Evolutionary conservation across 2,888 invertebrate species (phyloP).

Genomic region (Eutolmus rufibarbis): DNA sequence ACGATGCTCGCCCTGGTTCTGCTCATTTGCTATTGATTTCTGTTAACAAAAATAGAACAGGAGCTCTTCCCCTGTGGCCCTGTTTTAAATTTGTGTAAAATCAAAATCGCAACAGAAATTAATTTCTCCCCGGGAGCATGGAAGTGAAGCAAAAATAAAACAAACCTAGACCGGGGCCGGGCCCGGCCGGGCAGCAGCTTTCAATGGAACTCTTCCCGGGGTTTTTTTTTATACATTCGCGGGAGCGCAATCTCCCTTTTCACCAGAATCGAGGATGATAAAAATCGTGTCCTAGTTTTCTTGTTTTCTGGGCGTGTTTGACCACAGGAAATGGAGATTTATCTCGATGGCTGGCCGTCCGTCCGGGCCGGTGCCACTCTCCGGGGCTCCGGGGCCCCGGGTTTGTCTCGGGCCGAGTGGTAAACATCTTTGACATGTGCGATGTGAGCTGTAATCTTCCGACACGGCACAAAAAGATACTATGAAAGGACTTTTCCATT

Average conservation of each 20-base stretch:
- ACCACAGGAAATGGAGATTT: slow-evolving; percentile 35
- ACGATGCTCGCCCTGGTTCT: background rate
- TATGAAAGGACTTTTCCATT: background rate
- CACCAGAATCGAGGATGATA: background rate
- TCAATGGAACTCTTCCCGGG: background rate
- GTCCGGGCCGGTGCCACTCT: background rate
- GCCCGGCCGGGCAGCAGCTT: background rate
- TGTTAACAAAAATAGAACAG: background rate
- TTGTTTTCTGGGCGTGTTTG: slow-evolving; percentile 12
- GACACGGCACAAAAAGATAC: background rate
- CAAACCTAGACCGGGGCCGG: background rate
- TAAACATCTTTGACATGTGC: slow-evolving; percentile 30
- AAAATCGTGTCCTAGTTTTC: slow-evolving; percentile 5
- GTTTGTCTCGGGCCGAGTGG: background rate
- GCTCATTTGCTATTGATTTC: background rate
- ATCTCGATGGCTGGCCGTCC: slow-evolving; percentile 15
- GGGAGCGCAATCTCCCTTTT: background rate
- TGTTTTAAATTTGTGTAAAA: slow-evolving; percentile 6
- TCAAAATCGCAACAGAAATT: background rate
- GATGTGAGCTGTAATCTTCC: background rate
- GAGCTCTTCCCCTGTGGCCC: background rate
- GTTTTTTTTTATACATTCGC: background rate
- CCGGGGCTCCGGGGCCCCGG: background rate
- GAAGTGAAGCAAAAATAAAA: background rate
- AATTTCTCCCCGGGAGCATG: background rate